These are phyloP conservation scores for Tuta absoluta DNA, from an alignment of 2,888 invertebrate species.

Conservation along the genomic window DNA sequence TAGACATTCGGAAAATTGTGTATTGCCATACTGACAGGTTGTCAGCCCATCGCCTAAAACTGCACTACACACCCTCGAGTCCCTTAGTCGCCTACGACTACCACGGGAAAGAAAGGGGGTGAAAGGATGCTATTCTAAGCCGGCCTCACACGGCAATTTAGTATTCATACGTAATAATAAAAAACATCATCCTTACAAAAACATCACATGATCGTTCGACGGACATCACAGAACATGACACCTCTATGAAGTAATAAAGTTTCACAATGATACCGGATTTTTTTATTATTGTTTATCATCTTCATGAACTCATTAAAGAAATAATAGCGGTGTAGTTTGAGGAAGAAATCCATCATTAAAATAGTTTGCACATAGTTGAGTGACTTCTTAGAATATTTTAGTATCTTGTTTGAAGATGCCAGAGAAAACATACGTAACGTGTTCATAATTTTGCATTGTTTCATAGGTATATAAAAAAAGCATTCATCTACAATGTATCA, in stretches of 20 bases:
- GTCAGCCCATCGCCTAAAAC: no score
- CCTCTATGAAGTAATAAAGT: constrained; percentile 9
- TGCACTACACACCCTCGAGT: no score
- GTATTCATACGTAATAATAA: no score
- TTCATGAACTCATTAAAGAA: constrained; percentile 9
- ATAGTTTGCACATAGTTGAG: neutral
- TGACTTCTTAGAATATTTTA: neutral
- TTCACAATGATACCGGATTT: neutral
- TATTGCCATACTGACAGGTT: no score
- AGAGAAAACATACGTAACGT: neutral
- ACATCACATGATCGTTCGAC: neutral
- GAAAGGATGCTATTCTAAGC: no score
- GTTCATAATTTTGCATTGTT: constrained; percentile 6
- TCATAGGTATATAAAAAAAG: neutral
- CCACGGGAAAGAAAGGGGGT: no score
- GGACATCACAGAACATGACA: neutral
- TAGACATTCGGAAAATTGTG: no score
- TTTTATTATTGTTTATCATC: neutral
- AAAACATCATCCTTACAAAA: no score
- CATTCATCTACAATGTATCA: constrained; percentile 2
- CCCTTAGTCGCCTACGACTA: no score
- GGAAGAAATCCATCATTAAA: constrained; percentile 11
- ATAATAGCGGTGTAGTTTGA: neutral
- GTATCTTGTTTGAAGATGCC: constrained; percentile 3
- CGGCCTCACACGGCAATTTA: no score